Evolutionary conservation across 2,797 vertebrate species (phyloP).

Genomic region (Fistularia commersonii): DNA sequence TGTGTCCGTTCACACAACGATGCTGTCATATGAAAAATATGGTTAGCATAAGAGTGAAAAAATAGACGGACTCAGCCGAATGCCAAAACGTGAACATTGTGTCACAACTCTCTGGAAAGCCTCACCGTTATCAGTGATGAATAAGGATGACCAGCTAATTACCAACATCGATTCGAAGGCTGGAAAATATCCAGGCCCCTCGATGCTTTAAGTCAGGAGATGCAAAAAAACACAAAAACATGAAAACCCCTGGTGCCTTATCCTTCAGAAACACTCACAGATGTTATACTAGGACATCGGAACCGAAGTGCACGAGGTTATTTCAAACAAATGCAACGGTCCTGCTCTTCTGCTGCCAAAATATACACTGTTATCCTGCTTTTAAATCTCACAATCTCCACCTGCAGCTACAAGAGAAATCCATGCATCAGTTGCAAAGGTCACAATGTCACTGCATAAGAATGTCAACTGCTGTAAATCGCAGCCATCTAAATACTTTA

Average conservation of each 20-base stretch:
- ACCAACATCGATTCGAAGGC: constrained; percentile 8
- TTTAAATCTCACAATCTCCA: constrained; percentile 1
- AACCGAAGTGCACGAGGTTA: not conserved
- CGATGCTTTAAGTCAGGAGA: constrained; percentile 6
- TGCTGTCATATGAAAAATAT: constrained; percentile 15
- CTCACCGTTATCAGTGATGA: not conserved
- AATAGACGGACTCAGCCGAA: no score
- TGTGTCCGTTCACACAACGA: constrained; percentile 5
- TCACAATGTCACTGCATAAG: constrained; percentile 40
- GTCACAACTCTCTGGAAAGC: no score
- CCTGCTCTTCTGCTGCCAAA: not conserved
- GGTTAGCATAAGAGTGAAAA: not conserved
- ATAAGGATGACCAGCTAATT: constrained; percentile 2
- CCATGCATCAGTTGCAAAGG: constrained; percentile 16
- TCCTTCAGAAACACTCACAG: not conserved
- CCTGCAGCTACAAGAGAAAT: constrained; percentile 14
- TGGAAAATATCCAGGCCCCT: constrained; percentile 5
- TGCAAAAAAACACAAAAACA: constrained; percentile 20
- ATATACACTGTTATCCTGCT: not conserved
- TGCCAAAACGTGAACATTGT: no score
- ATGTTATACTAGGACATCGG: not conserved
- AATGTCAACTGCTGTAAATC: constrained; percentile 5
- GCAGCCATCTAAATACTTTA: no score
- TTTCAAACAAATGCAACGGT: no score
- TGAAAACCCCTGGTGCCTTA: constrained; percentile 20